phyloP scores from a whole-genome alignment of 2,113 vertebrate genomes.

The Ochotona princeps region DNA sequence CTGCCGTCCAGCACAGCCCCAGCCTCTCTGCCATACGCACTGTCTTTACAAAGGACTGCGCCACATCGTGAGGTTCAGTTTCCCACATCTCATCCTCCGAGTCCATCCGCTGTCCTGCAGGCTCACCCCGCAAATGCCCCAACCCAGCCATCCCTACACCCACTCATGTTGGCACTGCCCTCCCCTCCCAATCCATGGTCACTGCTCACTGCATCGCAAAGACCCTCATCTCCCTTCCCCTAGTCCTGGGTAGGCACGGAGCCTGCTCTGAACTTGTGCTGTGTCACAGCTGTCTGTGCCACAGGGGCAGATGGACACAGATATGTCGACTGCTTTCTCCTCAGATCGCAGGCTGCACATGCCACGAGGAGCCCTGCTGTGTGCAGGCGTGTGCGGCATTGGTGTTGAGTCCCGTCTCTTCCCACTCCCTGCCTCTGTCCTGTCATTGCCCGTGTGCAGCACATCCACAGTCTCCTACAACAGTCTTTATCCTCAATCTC shows the following conservation, averaged over 20 bases:
- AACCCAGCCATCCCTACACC: neutral
- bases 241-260: neutral
- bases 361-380: neutral
- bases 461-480: neutral
- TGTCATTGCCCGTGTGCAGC: neutral
- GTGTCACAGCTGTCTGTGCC: neutral
- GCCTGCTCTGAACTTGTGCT: neutral
- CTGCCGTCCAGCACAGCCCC: neutral
- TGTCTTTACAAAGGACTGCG: neutral
- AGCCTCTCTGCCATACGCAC: neutral
- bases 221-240: neutral
- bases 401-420: too few species aligned
- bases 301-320: neutral
- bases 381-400: neutral
- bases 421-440: too few species aligned
- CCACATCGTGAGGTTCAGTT: neutral
- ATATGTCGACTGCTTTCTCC: neutral
- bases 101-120: neutral
- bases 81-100: neutral
- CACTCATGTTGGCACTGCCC: neutral
- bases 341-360: neutral
- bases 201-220: neutral
- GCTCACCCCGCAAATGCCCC: neutral
- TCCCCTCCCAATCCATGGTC: neutral
- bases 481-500: neutral